Evolutionary conservation across 2,888 invertebrate species (phyloP).

Genomic region (Geophilus truncorum): DNA sequence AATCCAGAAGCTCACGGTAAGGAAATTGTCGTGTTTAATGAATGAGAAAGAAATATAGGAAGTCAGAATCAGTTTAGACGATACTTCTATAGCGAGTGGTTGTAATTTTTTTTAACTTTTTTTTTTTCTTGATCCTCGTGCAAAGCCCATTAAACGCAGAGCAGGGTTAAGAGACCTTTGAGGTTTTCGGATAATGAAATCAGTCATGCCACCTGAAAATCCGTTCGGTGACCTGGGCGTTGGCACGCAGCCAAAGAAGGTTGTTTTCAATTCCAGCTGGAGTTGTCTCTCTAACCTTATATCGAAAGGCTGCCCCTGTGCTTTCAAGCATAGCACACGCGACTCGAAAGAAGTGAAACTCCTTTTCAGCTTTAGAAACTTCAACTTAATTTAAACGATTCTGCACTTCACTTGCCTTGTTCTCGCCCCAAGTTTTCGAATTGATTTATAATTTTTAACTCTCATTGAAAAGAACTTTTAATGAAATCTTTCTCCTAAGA

Average conservation of each 20-base stretch:
- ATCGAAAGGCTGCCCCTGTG: conserved; percentile 27
- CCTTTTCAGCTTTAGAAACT: conserved; percentile 27
- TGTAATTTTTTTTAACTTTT: background rate
- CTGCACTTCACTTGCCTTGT: conserved; percentile 25
- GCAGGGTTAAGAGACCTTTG: conserved; percentile 27
- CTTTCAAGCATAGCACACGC: conserved; percentile 27
- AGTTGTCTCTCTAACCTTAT: conserved; percentile 24
- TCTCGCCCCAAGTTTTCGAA: background rate
- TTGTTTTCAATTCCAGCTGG: conserved; percentile 27
- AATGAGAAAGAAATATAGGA: background rate
- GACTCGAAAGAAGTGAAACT: conserved; percentile 24
- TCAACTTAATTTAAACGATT: conserved; percentile 27
- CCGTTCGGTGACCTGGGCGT: conserved; percentile 27
- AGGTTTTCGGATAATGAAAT: conserved; percentile 27
- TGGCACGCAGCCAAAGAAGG: conserved; percentile 27
- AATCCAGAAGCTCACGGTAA: conserved; percentile 29
- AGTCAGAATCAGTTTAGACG: background rate
- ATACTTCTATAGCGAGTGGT: background rate
- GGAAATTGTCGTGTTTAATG: background rate
- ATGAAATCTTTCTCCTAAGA: conserved; percentile 3
- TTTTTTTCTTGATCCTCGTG: background rate
- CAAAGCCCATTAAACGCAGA: conserved; percentile 24
- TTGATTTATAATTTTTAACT: conserved; percentile 21
- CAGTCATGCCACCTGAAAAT: conserved; percentile 27
- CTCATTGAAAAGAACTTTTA: background rate